Conservation (phyloP, 2,797 vertebrate genomes). For the Cygnus olor region DNA sequence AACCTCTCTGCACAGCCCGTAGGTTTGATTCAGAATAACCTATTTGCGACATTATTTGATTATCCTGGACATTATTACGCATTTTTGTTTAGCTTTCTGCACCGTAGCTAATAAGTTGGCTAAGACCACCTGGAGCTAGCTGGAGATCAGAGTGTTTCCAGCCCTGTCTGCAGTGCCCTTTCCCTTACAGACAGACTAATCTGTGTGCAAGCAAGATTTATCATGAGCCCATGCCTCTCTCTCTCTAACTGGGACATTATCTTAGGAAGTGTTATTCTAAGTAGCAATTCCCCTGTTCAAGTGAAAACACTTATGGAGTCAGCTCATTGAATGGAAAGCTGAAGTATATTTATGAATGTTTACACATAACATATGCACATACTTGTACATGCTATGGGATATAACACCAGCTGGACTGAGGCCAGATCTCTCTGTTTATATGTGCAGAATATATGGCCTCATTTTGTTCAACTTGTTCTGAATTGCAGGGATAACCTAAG, state of each 20-base stretch:
- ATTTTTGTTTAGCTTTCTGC: slow-evolving; percentile 6
- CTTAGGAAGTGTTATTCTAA: slow-evolving; percentile 42
- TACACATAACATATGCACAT: not conserved
- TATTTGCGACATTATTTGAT: not conserved
- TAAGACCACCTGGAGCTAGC: slow-evolving; percentile 1
- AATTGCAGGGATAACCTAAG: slow-evolving; percentile 18
- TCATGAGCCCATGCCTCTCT: not conserved
- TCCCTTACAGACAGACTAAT: not conserved
- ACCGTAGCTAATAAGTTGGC: not conserved
- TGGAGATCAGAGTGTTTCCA: slow-evolving; percentile 15
- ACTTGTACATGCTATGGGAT: not conserved
- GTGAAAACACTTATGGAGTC: not conserved
- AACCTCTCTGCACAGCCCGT: not conserved
- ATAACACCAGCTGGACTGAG: not conserved
- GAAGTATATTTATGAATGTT: slow-evolving; percentile 42
- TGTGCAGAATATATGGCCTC: slow-evolving; percentile 5
- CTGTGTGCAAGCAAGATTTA: slow-evolving; percentile 10
- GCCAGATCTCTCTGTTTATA: slow-evolving; percentile 43
- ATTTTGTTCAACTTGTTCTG: slow-evolving; percentile 33
- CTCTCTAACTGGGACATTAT: slow-evolving; percentile 23
- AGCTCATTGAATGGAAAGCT: not conserved
- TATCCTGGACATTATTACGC: fast-evolving
- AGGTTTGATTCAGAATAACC: slow-evolving; percentile 9
- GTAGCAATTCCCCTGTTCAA: slow-evolving; percentile 26
- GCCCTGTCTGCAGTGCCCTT: not conserved